These are phyloP conservation scores for Cromileptes altivelis DNA, from an alignment of 2,113 vertebrate species.

Conservation along the genomic window DNA sequence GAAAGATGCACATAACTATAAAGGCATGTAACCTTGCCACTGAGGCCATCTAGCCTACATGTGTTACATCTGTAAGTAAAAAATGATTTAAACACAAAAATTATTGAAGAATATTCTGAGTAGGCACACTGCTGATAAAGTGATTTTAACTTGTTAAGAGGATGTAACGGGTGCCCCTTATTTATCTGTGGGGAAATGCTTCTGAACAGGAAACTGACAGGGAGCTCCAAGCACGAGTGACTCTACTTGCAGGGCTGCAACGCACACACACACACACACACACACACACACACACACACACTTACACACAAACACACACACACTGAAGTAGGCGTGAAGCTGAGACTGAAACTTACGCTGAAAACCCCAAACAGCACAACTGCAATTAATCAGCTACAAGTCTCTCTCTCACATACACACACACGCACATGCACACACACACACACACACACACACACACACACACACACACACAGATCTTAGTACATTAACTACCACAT, in stretches of 20 bases:
- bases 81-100: neutral
- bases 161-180: constrained; percentile 28
- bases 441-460: constrained; percentile 23
- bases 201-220: constrained; percentile 72
- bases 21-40: neutral
- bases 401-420: neutral
- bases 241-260: constrained; percentile 59
- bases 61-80: neutral
- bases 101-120: neutral
- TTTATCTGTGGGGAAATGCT: constrained; percentile 43
- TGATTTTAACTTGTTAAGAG: constrained; percentile 21
- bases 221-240: constrained; percentile 64
- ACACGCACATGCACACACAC: neutral
- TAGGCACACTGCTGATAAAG: neutral
- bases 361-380: constrained; percentile 62
- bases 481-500: neutral
- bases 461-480: neutral
- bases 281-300: constrained; percentile 47
- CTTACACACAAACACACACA: constrained; percentile 8
- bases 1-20: neutral
- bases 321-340: constrained; percentile 24
- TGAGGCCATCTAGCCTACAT: neutral
- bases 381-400: constrained; percentile 45
- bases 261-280: constrained; percentile 43
- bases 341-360: constrained; percentile 53